Evolutionary conservation across 2,888 invertebrate genomes (phyloP).

Genomic region (Crocallis elinguaria): DNA sequence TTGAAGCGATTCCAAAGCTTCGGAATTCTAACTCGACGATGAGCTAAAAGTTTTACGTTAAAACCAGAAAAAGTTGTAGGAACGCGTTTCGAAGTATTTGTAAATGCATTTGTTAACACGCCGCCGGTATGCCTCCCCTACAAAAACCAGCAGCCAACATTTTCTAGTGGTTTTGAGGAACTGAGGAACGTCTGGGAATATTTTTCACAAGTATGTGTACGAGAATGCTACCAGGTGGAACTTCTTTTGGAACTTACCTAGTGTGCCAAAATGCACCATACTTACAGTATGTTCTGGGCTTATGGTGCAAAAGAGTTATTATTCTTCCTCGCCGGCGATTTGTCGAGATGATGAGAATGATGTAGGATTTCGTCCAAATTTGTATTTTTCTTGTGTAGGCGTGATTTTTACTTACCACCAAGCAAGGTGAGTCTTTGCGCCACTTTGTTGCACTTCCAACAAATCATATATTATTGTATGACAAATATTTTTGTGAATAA

Average conservation of each 20-base stretch:
- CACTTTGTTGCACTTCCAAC: too few species aligned
- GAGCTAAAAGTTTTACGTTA: not conserved
- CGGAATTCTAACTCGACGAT: conserved; percentile 1
- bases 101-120: conserved; percentile 70
- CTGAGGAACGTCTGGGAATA: conserved; percentile 60
- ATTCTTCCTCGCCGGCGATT: too few species aligned
- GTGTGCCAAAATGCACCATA: not conserved
- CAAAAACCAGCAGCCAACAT: conserved; percentile 55
- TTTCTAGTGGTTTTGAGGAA: conserved; percentile 63
- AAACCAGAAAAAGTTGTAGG: conserved; percentile 33
- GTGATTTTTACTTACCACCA: too few species aligned
- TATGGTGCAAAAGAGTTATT: too few species aligned
- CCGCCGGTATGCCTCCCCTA: conserved; percentile 53
- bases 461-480: too few species aligned
- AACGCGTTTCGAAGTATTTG: conserved; percentile 44
- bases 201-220: conserved; percentile 51
- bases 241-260: not conserved
- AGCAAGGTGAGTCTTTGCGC: too few species aligned
- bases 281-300: too few species aligned
- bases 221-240: not conserved
- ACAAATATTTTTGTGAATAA: too few species aligned
- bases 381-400: too few species aligned
- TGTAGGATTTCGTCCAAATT: too few species aligned
- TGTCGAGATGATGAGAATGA: too few species aligned
- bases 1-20: not conserved